Conservation (phyloP, 2,888 invertebrate species). For the Drosophila pseudotalamancana region DNA sequence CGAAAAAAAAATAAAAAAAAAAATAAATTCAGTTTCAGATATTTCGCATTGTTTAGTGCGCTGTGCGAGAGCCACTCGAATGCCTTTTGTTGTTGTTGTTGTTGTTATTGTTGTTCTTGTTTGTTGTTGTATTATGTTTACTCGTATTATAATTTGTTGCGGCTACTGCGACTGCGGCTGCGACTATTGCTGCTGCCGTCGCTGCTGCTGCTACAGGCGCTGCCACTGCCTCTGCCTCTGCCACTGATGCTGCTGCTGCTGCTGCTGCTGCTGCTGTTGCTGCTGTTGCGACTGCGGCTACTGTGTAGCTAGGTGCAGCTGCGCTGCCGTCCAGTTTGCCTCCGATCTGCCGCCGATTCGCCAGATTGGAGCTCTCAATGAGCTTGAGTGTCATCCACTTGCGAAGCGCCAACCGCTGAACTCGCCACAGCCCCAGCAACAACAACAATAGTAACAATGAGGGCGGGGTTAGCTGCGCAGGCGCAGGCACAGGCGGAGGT, state of each 20-base stretch:
- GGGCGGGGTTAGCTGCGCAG: conserved; percentile 41
- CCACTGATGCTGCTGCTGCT: conserved; percentile 26
- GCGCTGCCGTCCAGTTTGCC: conserved; percentile 40
- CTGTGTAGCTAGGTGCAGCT: conserved; percentile 60
- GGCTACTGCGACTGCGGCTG: conserved; percentile 12
- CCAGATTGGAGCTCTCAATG: conserved; percentile 61
- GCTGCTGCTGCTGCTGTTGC: conserved; percentile 1
- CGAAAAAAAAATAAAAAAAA: no score
- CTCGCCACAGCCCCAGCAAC: conserved; percentile 60
- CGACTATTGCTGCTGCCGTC: neutral
- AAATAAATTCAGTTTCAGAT: conserved; percentile 54
- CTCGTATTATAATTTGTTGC: conserved; percentile 63
- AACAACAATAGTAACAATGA: conserved; percentile 22
- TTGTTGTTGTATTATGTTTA: conserved; percentile 68
- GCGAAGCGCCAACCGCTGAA: conserved; percentile 78
- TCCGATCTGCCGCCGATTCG: conserved; percentile 17
- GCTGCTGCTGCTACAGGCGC: conserved; percentile 51
- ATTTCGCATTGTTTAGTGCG: conserved; percentile 73
- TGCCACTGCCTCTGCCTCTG: conserved; percentile 26
- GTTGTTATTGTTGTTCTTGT: conserved; percentile 15
- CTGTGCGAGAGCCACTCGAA: conserved; percentile 48
- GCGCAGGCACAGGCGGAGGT: conserved; percentile 43
- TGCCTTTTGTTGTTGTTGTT: conserved; percentile 26
- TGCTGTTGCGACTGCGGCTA: neutral
- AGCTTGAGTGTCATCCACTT: conserved; percentile 78